Evolutionary conservation across 2,888 invertebrate genomes (phyloP).

Genomic region (Parnassius glacialis): DNA sequence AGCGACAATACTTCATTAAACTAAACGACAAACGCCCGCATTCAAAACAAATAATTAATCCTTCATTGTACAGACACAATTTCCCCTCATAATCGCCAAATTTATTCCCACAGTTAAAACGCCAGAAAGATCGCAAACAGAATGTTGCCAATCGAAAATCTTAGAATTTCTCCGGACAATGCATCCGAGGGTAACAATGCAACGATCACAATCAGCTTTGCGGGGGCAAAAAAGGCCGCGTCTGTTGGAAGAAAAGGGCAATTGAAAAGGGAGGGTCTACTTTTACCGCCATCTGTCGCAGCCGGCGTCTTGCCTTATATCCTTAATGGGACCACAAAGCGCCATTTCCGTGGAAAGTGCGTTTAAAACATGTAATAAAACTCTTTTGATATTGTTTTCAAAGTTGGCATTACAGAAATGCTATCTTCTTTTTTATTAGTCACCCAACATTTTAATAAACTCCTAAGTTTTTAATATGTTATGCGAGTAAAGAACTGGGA

Average conservation of each 20-base stretch:
- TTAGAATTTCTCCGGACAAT: conserved; percentile 66
- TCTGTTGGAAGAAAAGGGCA: conserved; percentile 51
- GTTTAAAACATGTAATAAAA: neutral
- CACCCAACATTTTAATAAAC: no score
- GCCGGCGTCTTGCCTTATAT: conserved; percentile 44
- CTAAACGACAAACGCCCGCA: conserved; percentile 8
- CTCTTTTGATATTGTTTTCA: no score
- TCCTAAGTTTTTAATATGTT: no score
- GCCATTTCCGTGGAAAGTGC: conserved; percentile 9
- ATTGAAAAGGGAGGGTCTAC: conserved; percentile 68
- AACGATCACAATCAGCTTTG: conserved; percentile 67
- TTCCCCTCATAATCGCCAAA: conserved; percentile 47
- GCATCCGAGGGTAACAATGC: conserved; percentile 53
- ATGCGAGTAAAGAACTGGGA: neutral
- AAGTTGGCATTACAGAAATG: no score
- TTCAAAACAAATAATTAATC: conserved; percentile 31
- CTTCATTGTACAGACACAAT: conserved; percentile 42
- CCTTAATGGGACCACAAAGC: conserved; percentile 51
- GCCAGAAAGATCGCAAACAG: conserved; percentile 52
- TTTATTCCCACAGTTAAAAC: conserved; percentile 60
- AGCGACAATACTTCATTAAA: conserved; percentile 16
- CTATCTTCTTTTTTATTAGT: no score
- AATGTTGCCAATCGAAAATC: conserved; percentile 64
- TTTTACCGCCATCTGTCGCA: conserved; percentile 61
- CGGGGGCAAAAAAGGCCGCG: conserved; percentile 56